Evolutionary conservation across 2,888 invertebrate species (phyloP), one percentile per base, ranked within the genome.

Genomic region (Apamea sordens): DNA sequence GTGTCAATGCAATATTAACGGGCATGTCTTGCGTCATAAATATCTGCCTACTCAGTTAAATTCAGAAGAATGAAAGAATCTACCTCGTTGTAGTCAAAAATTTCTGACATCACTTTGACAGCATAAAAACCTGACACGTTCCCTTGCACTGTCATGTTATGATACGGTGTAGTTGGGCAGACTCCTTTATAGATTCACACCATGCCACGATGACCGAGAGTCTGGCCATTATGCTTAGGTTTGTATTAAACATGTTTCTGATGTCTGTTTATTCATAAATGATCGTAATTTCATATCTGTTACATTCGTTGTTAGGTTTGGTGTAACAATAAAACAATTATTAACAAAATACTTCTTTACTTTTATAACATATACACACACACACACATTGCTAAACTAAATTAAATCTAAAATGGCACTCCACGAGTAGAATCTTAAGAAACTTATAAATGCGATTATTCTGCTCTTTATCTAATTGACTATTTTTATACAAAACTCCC

Each of bases 321-420:
- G 10, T 61, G 32, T 50, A 6, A 15, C 15, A 70, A 53, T 24
- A 53, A 71, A 71, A 71, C 71, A 71, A 63, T n/a, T 36, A 13
- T 36, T 61, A 63, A n/a, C 18, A n/a, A 36, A 59, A n/a, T 13
- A 21, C 11, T n/a, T 61, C 4, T 63, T 36, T 63, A 36, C n/a
- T 71, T 36, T 4, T n/a, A 41, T 2, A 50, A n/a, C 6, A 28
- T 36, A 36, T 2, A 47, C 0, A 47, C 2, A 41, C n/a, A n/a
- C n/a, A n/a, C n/a, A n/a, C n/a, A 56, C 6, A 56, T 61, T 28
- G n/a, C 11, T n/a, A 28, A 83, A 32, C n/a, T 56, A 63, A 69
- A n/a, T 41, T 83, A 68, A 68, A 83, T 56, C 47, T 83, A 64
- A 65, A 69, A 83, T 83, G 79, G 64, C 77, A 80, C 32, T 64